Conservation (phyloP, 2,797 vertebrate genomes). For the Otus scops region DNA sequence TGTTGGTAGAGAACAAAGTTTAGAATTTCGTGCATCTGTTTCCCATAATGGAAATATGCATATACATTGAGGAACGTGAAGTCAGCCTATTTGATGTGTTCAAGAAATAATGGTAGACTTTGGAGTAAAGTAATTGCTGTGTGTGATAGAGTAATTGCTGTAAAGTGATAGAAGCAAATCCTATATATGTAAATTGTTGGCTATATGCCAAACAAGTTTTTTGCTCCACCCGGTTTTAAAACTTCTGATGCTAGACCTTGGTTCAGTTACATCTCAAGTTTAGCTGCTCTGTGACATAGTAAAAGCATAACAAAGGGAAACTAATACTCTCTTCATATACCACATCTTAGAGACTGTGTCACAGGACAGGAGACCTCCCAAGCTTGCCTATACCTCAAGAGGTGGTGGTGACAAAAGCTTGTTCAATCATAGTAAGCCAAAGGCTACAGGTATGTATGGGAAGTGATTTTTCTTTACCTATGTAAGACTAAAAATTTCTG, state of each 20-base stretch:
- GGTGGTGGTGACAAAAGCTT: slow-evolving; percentile 86
- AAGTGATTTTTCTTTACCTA: not conserved
- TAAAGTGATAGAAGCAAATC: not conserved
- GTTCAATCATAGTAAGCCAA: slow-evolving; percentile 94
- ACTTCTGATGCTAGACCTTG: not conserved
- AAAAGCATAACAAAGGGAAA: not conserved
- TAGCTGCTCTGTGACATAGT: not conserved
- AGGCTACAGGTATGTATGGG: slow-evolving; percentile 87
- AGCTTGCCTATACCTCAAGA: slow-evolving; percentile 91
- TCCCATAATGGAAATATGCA: rapidly evolving
- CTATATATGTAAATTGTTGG: not conserved
- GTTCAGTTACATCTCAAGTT: not conserved
- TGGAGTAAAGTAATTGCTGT: not conserved
- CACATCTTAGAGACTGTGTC: slow-evolving; percentile 69
- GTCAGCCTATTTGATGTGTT: not conserved
- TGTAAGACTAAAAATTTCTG: not conserved
- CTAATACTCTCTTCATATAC: not conserved
- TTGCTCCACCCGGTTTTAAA: not conserved
- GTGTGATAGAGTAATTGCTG: not conserved
- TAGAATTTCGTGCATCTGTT: not conserved
- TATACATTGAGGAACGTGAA: rapidly evolving
- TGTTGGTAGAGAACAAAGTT: not conserved
- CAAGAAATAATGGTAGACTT: not conserved
- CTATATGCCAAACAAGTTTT: not conserved
- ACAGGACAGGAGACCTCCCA: slow-evolving; percentile 86